These are phyloP conservation scores for Nannoperca australis DNA, from an alignment of 2,797 vertebrate genomes.

Conservation along the genomic window DNA sequence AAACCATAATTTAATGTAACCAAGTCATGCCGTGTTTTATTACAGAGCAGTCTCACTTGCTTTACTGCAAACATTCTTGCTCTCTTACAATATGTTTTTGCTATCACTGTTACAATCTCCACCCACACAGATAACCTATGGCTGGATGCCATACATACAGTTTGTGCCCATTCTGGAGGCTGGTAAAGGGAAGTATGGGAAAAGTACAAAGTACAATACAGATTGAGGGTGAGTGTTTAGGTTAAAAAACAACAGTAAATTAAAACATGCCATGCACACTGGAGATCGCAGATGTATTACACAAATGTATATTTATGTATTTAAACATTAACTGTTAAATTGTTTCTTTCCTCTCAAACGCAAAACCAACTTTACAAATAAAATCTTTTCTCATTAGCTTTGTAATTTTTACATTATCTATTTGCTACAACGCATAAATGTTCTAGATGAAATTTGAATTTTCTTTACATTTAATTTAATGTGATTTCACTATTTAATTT, in stretches of 20 bases:
- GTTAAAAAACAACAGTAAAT: neutral
- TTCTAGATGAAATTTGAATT: neutral
- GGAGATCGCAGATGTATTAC: neutral
- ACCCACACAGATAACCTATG: conserved; percentile 56
- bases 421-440: neutral
- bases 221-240: neutral
- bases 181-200: conserved; percentile 24
- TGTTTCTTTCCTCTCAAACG: neutral
- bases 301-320: neutral
- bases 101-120: conserved; percentile 34
- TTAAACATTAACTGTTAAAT: neutral
- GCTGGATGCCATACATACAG: conserved; percentile 27
- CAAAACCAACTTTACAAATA: neutral
- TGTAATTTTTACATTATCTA: neutral
- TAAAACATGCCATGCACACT: neutral
- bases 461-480: neutral
- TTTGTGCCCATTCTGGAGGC: conserved; percentile 34
- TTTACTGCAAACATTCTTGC: conserved; percentile 13
- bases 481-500: too few relatives aligned
- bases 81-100: conserved; percentile 37
- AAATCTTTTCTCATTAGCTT: neutral
- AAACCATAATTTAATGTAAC: conserved; percentile 14
- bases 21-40: conserved; percentile 29
- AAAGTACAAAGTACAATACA: conserved; percentile 1
- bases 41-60: conserved; percentile 21